A percentile compares a stretch with the other conserved stretches of the same genome.
Conservation (phyloP, 1,140 invertebrate species). For the Drosophila mauritiana region DNA sequence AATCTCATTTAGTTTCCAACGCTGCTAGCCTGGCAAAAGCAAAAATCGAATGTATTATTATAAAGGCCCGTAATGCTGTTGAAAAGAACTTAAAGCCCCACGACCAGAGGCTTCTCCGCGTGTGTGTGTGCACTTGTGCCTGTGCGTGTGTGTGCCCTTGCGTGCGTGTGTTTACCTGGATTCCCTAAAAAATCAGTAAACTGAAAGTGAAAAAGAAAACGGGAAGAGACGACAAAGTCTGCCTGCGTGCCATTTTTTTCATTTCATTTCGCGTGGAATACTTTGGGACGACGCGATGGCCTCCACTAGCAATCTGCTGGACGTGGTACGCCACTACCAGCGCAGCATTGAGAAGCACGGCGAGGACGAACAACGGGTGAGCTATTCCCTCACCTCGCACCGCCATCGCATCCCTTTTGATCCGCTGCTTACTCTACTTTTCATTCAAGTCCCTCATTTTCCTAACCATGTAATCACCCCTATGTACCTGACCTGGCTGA, state of each 20-base stretch:
- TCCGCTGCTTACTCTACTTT: not conserved
- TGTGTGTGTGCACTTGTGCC: conserved; percentile 11
- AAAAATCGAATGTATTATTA: conserved; percentile 20
- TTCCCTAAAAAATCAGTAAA: not conserved
- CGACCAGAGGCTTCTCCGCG: conserved; percentile 14
- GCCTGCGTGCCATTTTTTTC: conserved; percentile 67
- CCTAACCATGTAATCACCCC: not conserved
- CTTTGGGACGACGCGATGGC: conserved; percentile 45
- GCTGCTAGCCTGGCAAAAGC: conserved; percentile 11
- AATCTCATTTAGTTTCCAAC: conserved; percentile 35
- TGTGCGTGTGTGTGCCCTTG: conserved; percentile 9
- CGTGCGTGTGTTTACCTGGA: conserved; percentile 12
- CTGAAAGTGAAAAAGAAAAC: conserved; percentile 6
- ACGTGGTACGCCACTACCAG: conserved; percentile 87
- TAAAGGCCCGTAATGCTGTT: conserved; percentile 8
- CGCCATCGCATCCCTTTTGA: not conserved
- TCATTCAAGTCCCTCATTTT: not conserved
- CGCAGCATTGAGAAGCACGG: conserved; percentile 87
- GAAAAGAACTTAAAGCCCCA: conserved; percentile 3
- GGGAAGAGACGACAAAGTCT: conserved; percentile 45
- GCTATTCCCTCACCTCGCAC: conserved; percentile 34
- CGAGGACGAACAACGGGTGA: conserved; percentile 87
- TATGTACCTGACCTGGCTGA: not conserved
- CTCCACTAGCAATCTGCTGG: conserved; percentile 70
- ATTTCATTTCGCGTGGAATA: conserved; percentile 1